Evolutionary conservation across 1,140 invertebrate genomes (phyloP).

Genomic region (Danaus plexippus): DNA sequence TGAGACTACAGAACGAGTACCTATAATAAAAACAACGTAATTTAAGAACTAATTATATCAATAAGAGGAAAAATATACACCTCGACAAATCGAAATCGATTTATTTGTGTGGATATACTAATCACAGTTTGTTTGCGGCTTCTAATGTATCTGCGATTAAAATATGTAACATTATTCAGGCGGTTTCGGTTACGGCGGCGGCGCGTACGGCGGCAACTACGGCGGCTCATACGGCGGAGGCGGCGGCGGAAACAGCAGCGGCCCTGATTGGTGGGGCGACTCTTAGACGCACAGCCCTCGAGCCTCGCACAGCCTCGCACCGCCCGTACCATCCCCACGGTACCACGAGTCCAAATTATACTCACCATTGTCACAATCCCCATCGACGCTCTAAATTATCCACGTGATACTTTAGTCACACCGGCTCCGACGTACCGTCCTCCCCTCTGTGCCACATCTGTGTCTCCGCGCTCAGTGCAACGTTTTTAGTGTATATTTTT

Average conservation of each 20-base stretch:
- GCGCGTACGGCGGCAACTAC: constrained; percentile 61
- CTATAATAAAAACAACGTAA: no score
- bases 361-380: constrained; percentile 5
- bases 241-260: constrained; percentile 56
- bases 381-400: constrained; percentile 1
- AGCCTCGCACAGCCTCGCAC: constrained; percentile 24
- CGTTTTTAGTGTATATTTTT: constrained; percentile 7
- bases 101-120: no score
- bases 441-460: constrained; percentile 12
- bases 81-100: no score
- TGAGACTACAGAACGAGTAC: no score
- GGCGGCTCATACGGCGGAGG: constrained; percentile 69
- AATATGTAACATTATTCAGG: no score
- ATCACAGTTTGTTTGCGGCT: no score
- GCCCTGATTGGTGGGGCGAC: constrained; percentile 58
- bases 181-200: constrained; percentile 59
- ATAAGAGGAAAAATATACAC: no score
- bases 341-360: constrained; percentile 1
- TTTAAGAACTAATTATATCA: no score
- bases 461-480: constrained; percentile 12
- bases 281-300: constrained; percentile 34
- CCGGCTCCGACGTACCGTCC: constrained; percentile 14
- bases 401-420: constrained; percentile 7
- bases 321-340: constrained; percentile 8
- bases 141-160: no score